Evolutionary conservation across 2,797 vertebrate species (phyloP), one percentile per base, ranked within the genome.

Genomic region (Chelonia mydas): DNA sequence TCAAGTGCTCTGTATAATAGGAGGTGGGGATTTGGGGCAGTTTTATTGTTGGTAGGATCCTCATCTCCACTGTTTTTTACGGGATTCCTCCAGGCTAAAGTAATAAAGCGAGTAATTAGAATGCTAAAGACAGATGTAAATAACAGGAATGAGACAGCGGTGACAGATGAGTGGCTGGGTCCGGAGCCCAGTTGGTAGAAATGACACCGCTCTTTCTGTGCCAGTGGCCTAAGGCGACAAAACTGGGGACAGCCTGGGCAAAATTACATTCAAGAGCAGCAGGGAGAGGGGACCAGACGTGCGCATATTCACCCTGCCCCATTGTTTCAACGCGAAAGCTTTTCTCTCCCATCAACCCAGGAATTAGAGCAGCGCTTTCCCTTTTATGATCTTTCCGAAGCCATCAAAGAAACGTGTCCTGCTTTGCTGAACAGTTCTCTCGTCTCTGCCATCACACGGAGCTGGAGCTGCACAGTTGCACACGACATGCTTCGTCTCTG

Each of bases 51-150:
- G 98, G 98, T 98, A 98, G 98, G 98, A 98, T 98, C 98, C 97
- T 98, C 98, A 98, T 98, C 98, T 98, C 98, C 98, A 98, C 98
- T 98, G 98, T 98, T 97, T 95, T 98, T 98, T 98, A 97, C 98
- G 98, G 98, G 99, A 98, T 99, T 99, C 99, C 99, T 99, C 98
- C 98, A 97, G 99, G 99, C 99, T 97, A 99, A 99, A 99, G 99
- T 99, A 99, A 99, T 99, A 99, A 99, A 99, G 99, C 98, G 98
- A 98, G 99, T 99, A 99, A 99, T 99, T 99, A 99, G 99, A 99
- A 99, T 99, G 99, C 99, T 99, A 99, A 99, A 99, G 99, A 99
- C 98, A 99, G 99, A 99, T 99, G 99, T 99, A 99, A 99, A 99
- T 99, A 99, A 99, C 99, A 98, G 98, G 98, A 99, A 99, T 98